These are phyloP conservation scores for Dasysyrphus tricinctus DNA, from an alignment of 2,888 invertebrate species.

Conservation along the genomic window DNA sequence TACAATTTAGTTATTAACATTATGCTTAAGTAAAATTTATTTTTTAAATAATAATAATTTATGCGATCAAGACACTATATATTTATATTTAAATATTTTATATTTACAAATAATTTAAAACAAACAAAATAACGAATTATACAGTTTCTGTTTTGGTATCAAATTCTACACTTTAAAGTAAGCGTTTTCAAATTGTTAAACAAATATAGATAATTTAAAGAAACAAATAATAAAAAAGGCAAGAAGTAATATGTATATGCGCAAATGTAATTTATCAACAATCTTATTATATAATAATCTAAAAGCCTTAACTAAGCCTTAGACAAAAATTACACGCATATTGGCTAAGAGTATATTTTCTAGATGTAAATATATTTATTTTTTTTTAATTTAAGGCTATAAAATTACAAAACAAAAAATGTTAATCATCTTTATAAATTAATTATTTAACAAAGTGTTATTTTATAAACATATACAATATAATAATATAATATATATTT, in stretches of 20 bases:
- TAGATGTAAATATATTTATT: slow-evolving; percentile 47
- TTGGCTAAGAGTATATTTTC: slow-evolving; percentile 70
- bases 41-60: slow-evolving; percentile 37
- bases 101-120: slow-evolving; percentile 38
- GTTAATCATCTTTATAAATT: slow-evolving; percentile 33
- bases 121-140: slow-evolving; percentile 27
- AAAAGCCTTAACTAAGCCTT: slow-evolving; percentile 32
- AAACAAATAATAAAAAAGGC: slow-evolving; percentile 5
- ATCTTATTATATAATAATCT: not conserved
- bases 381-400: slow-evolving; percentile 35
- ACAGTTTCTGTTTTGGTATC: slow-evolving; percentile 48
- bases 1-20: slow-evolving; percentile 31
- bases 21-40: slow-evolving; percentile 28
- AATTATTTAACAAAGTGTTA: slow-evolving; percentile 38
- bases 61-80: slow-evolving; percentile 54
- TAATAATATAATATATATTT: slow-evolving; percentile 36
- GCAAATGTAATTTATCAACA: slow-evolving; percentile 24
- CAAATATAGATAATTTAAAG: slow-evolving; percentile 13
- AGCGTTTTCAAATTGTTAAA: slow-evolving; percentile 1
- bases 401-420: slow-evolving; percentile 61
- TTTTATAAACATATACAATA: slow-evolving; percentile 13
- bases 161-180: slow-evolving; percentile 13
- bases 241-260: slow-evolving; percentile 44
- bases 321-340: slow-evolving; percentile 49
- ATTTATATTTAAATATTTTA: slow-evolving; percentile 44